Conservation (phyloP, 2,888 invertebrate species). For the Amphipoea oculea region DNA sequence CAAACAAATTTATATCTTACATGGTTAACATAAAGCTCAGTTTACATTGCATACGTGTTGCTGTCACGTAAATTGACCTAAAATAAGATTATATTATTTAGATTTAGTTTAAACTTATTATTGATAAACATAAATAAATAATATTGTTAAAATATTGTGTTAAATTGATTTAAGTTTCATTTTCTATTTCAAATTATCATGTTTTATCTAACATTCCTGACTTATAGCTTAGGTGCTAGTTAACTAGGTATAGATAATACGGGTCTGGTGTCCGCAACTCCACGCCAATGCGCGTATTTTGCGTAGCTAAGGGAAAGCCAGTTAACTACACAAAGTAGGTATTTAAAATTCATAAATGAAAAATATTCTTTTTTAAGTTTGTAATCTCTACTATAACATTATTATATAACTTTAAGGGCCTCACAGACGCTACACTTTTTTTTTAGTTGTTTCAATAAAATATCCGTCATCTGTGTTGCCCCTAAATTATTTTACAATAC, state of each 20-base stretch:
- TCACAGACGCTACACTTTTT: background rate
- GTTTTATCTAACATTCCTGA: slow-evolving; percentile 61
- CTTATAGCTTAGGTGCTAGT: slow-evolving; percentile 39
- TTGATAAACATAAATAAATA: slow-evolving; percentile 34
- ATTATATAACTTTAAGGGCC: background rate
- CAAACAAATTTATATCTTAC: background rate
- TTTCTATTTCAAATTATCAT: slow-evolving; percentile 40
- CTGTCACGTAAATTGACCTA: slow-evolving; percentile 21
- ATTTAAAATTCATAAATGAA: slow-evolving; percentile 33
- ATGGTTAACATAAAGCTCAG: background rate
- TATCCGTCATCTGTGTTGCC: slow-evolving; percentile 3
- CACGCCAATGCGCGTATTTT: too few species aligned
- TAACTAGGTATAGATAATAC: background rate
- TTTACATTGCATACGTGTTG: slow-evolving; percentile 10
- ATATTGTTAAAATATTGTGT: slow-evolving; percentile 47
- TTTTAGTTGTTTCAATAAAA: background rate
- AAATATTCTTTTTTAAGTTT: slow-evolving; percentile 13
- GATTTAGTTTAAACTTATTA: slow-evolving; percentile 48
- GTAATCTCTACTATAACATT: background rate
- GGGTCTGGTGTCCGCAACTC: too few species aligned
- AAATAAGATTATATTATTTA: slow-evolving; percentile 48
- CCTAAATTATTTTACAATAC: slow-evolving; percentile 16
- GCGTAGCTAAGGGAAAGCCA: slow-evolving; percentile 11
- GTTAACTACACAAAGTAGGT: slow-evolving; percentile 19
- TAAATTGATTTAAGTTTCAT: slow-evolving; percentile 45